Conservation (phyloP, 1,140 invertebrate genomes). For the Adelges cooleyi region DNA sequence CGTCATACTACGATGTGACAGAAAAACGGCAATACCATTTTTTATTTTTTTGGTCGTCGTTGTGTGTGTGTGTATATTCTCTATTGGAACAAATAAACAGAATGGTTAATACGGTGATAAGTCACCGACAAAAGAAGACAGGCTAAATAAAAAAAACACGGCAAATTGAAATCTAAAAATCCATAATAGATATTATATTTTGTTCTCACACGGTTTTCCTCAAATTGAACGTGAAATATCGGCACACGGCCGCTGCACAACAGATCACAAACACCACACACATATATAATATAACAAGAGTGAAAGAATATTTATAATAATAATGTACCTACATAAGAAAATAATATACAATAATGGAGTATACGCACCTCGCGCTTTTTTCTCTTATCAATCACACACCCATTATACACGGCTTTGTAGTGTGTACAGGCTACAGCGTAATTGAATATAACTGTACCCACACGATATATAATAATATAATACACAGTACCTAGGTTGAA, state of each 20-base stretch:
- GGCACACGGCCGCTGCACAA: not conserved
- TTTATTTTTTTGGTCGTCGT: not conserved
- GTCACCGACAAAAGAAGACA: constrained; percentile 9
- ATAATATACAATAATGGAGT: constrained; percentile 15
- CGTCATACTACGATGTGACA: too few species aligned
- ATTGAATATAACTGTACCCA: constrained; percentile 25
- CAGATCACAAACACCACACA: constrained; percentile 5
- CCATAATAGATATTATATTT: constrained; percentile 16
- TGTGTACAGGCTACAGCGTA: not conserved
- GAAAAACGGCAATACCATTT: not conserved
- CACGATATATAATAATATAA: too few species aligned
- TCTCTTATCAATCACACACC: constrained; percentile 1
- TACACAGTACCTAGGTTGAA: not conserved
- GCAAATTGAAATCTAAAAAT: constrained; percentile 27
- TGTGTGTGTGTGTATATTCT: not conserved
- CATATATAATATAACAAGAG: constrained; percentile 2
- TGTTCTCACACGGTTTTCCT: constrained; percentile 17
- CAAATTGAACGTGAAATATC: constrained; percentile 25
- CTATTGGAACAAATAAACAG: too few species aligned
- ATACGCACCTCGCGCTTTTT: not conserved
- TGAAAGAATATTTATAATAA: too few species aligned
- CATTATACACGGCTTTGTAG: constrained; percentile 14
- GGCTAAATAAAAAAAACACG: not conserved
- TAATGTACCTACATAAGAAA: too few species aligned
- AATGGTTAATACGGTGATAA: constrained; percentile 3